Evolutionary conservation across 2,113 vertebrate species (phyloP), one percentile per base, ranked within the genome.

Genomic region (Lathamus discolor): DNA sequence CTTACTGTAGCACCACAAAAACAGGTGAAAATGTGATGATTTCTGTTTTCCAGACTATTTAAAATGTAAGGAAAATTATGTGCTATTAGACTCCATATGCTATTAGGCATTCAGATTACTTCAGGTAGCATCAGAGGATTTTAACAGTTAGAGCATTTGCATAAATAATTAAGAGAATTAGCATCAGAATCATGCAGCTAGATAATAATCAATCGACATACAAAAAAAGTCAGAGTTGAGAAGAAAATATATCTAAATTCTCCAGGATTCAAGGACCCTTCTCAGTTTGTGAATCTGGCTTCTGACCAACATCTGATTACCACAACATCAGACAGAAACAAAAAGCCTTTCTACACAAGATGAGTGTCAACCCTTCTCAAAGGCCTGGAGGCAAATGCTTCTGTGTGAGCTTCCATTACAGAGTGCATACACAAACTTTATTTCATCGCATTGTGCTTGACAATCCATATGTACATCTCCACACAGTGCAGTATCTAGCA

Each of bases 151-250:
- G 72, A 80, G 77, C 14, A 96, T 95, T 97, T 88, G 90, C 95
- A 94, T 83, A 92, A 97, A 96, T 96, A 96, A 96, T 96, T 89
- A 95, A 85, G 82, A 93, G 72, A 95, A 97, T 97, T 95, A 94
- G 27, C 80, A 78, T 87, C 51, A 95, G 90, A 92, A 91, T 63
- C 68, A 57, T 29, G 41, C 79, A 90, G 73, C 39, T 49, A 72
- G 87, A 88, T 83, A 91, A 92, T 69, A 62, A 84, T 77, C 72
- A 78, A 90, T 73, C 35, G 52, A 51, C 46, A 61, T 54, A 86
- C 43, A 55, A 78, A 66, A 75, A 75, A 72, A 86, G 28, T 43
- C 48, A 48, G 74, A 95, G 66, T 46, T 59, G 64, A 74, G 83
- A 89, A 46, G 69, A 89, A 81, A 90, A 64, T 11, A 0, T 22